These are phyloP conservation scores for Mungos mungo DNA, from an alignment of 2,113 vertebrate species.

Conservation along the genomic window DNA sequence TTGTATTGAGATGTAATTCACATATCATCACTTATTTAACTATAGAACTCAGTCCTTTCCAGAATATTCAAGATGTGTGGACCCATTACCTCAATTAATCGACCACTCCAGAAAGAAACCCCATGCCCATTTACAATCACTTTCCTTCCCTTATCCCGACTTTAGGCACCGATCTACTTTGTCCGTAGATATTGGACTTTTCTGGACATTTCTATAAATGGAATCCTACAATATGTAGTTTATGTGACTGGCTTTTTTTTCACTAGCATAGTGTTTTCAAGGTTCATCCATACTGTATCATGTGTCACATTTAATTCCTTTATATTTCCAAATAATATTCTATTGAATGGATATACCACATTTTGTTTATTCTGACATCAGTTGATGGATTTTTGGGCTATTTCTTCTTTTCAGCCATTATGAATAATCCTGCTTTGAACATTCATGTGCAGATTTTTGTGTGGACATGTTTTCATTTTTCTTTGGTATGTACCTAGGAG, in stretches of 20 bases:
- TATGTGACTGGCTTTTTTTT: neutral
- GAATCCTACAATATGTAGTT: neutral
- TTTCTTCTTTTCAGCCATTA: neutral
- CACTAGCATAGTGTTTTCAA: neutral
- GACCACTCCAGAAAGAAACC: neutral
- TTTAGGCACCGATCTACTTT: neutral
- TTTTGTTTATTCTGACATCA: neutral
- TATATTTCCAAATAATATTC: neutral
- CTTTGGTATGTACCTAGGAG: neutral
- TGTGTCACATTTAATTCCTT: neutral
- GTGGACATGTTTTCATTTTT: neutral
- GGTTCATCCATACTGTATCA: neutral
- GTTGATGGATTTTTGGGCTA: neutral
- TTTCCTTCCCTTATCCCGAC: neutral
- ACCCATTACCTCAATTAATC: neutral
- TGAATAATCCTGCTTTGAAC: neutral
- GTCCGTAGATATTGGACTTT: neutral
- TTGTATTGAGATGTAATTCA: neutral
- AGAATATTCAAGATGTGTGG: neutral
- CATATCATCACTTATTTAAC: neutral
- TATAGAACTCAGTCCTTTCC: neutral
- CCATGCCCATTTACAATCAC: too few relatives aligned
- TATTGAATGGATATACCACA: neutral
- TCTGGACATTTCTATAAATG: neutral
- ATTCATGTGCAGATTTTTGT: neutral